These are phyloP conservation scores for Melanotaenia trifasciata DNA, from an alignment of 2,797 vertebrate species.

Conservation along the genomic window DNA sequence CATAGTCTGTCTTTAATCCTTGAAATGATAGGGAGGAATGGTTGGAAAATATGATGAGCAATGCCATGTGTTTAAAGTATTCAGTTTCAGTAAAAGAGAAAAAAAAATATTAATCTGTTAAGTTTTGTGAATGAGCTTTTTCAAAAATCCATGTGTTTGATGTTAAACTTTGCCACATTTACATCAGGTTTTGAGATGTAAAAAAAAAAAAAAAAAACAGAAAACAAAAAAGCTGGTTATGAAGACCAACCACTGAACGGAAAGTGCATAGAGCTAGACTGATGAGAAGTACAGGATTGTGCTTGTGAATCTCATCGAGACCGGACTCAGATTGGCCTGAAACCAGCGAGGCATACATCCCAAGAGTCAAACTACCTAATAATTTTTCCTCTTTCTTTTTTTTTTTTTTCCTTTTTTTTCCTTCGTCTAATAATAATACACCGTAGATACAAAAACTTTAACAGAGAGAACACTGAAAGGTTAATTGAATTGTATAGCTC, in stretches of 20 bases:
- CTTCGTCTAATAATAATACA: constrained; percentile 63
- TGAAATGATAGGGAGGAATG: constrained; percentile 3
- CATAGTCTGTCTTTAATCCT: constrained; percentile 45
- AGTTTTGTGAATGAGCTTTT: constrained; percentile 13
- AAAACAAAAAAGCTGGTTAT: constrained; percentile 17
- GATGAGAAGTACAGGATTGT: constrained; percentile 69
- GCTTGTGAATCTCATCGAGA: constrained; percentile 66
- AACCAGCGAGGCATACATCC: constrained; percentile 42
- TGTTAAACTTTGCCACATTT: constrained; percentile 39
- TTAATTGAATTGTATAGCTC: constrained; percentile 77
- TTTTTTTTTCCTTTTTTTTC: constrained; percentile 28
- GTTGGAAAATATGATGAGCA: background rate
- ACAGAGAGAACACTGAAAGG: constrained; percentile 74
- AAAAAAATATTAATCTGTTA: constrained; percentile 9
- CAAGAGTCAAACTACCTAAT: constrained; percentile 48
- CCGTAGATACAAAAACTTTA: constrained; percentile 67
- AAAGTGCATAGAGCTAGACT: constrained; percentile 74
- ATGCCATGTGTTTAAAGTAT: background rate
- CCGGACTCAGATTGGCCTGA: constrained; percentile 39
- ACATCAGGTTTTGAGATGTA: constrained; percentile 23
- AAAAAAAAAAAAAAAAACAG: constrained; percentile 1
- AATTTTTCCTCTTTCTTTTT: constrained; percentile 34
- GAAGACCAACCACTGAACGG: constrained; percentile 56
- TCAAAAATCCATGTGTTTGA: constrained; percentile 36
- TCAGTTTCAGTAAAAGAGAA: constrained; percentile 11